Base-by-base conservation (phyloP, 2,113 vertebrate genomes). In the Microcebus griseorufus region DNA sequence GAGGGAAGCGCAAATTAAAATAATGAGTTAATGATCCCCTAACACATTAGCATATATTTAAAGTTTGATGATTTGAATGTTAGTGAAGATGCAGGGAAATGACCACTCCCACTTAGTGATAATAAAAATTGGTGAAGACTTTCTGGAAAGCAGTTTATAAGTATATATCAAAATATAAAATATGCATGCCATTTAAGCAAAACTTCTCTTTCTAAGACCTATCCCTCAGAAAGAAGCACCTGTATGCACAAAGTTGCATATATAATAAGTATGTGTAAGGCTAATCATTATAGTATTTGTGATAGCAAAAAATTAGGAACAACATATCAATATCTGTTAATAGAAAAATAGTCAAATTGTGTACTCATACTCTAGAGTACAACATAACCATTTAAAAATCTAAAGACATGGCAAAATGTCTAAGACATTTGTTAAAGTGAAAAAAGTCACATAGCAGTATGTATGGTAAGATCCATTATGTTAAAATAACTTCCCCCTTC, bases 81-180 rank as follows among this genome's bases (percentile, higher is more conserved):
- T 90, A 75, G 58, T 58, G 37, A 37, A 79, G 18, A 39, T 72
- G 25, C 55, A 90, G 29, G 58, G 58, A 90, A 88, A 37, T 62
- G 45, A 14, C 34, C 13, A n/a, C 7, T 95, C 27, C 34, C 37
- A 5, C 39, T 90, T 80, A 93, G 53, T 58, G 53, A 42, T 70
- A 29, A 4, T 81, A 0, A 75, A 89, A 84, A 81, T 89, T 89
- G 39, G 12, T 95, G 37, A 79, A 70, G 64, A 45, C 18, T 42
- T 53, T 96, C 95, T 83, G 58, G 29, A 79, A 94, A 64, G 29
- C 1, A 93, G 1, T 93, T 87, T 87, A 80, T n/a, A 93, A 94
- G 39, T 90, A 42, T 51, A 81, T 81, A 89, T 89, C 67, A 69
- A 39, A 90, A 72, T 62, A 69, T 42, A 53, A 93, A 76, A n/a